Evolutionary conservation across 2,888 invertebrate genomes (phyloP), one percentile per base, ranked within the genome.

Genomic region (Leistus spinibarbis): DNA sequence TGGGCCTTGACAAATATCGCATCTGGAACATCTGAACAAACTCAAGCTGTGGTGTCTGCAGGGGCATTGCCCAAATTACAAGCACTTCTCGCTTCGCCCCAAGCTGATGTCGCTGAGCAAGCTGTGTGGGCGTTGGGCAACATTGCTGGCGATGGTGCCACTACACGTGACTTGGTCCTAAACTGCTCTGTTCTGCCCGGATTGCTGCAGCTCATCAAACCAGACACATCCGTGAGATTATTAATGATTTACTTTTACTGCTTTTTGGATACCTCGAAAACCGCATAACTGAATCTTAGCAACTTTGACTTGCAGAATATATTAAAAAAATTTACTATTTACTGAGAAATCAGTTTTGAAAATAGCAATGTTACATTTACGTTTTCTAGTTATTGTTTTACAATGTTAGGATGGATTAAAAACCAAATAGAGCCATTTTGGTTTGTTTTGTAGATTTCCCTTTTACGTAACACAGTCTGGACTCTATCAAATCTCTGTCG

Each of bases 1-100:
- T 99, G 99, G 99, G 97, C 97, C 0, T 86, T 99, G 73, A 99
- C 99, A 23, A 99, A 99, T 83, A 95, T 99, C 70, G 98, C 99
- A 0, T 98, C 98, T 0, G 99, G 99, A 7, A 95, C 95, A 0
- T 91, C 94, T 0, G 93, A 93, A 0, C 97, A 99, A 84, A 99
- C 99, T 0, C 89, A 92, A 79, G 91, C 92, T 17, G 97, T 98
- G 0, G 92, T 98, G 0, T 88, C 93, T 83, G 90, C 92, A 54
- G 94, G 95, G n/a, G 97, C 96, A 0, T 90, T 99, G 20, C 94
- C 94, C 0, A 91, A 92, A 76, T 90, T 99, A 69, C 90, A 97
- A 20, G 83, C 87, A 0, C 87, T 99, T 13, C 86, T 98, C 0
- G 85, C 88, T 5, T 93, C 94, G 0, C 86, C 89, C 1, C 88